These are phyloP conservation scores for Callaeas wilsoni DNA, from an alignment of 2,113 vertebrate genomes.

Conservation along the genomic window DNA sequence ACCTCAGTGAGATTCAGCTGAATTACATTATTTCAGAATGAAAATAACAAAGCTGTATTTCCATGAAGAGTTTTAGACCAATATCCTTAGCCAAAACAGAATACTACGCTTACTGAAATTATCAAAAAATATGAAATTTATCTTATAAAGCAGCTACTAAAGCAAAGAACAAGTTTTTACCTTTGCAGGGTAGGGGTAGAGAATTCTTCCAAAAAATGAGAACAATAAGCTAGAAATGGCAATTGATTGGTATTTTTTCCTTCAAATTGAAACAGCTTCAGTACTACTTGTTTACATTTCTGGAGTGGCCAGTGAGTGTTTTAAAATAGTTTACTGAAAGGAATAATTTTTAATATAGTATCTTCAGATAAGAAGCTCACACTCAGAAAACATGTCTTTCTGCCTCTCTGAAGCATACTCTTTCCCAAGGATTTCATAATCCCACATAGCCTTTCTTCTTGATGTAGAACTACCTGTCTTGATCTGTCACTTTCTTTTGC, in stretches of 20 bases:
- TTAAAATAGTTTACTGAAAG: not conserved
- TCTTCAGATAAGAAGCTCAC: not conserved
- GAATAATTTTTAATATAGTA: not conserved
- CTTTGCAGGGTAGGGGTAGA: not conserved
- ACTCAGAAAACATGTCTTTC: not conserved
- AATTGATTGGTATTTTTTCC: not conserved
- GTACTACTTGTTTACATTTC: not conserved
- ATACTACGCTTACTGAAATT: not conserved
- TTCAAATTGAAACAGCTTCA: conserved; percentile 22
- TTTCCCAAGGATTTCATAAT: not conserved
- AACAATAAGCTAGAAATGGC: not conserved
- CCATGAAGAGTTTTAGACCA: not conserved
- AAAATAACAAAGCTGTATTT: not conserved
- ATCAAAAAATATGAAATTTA: not conserved
- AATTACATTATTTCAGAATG: not conserved
- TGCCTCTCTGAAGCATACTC: not conserved
- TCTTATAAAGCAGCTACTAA: not conserved
- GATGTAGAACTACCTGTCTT: not conserved
- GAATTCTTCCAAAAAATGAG: not conserved
- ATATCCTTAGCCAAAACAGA: not conserved
- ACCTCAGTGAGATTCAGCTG: not conserved
- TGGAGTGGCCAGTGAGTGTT: not conserved
- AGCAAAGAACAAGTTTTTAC: not conserved
- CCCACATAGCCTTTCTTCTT: not conserved
- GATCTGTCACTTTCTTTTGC: not conserved